These are phyloP conservation scores for Vanessa cardui DNA, from an alignment of 2,888 invertebrate species.

Conservation along the genomic window DNA sequence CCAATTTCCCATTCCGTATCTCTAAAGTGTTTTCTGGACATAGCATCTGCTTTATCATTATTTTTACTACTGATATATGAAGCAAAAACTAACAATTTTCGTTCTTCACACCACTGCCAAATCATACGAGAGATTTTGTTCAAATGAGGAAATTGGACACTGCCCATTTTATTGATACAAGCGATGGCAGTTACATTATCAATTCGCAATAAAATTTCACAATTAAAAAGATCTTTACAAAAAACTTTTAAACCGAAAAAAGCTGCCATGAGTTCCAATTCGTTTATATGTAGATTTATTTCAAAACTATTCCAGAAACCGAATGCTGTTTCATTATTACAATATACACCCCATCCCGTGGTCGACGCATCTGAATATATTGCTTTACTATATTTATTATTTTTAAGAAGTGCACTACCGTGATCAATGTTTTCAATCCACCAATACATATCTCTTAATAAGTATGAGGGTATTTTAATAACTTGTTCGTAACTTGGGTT, in stretches of 20 bases:
- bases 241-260: not conserved
- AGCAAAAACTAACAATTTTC: not conserved
- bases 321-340: not conserved
- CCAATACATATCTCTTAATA: not conserved
- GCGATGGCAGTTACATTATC: not conserved
- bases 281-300: not conserved
- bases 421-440: not conserved
- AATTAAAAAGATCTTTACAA: not conserved
- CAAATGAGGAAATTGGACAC: not conserved
- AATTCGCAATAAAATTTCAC: not conserved
- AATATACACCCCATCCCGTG: not conserved
- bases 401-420: not conserved
- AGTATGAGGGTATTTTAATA: not conserved
- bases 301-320: not conserved
- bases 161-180: not conserved
- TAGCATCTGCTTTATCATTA: slow-evolving; percentile 1
- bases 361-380: not conserved
- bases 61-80: not conserved
- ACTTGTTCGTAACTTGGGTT: not conserved
- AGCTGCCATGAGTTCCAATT: not conserved
- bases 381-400: not conserved
- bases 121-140: not conserved
- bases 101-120: not conserved
- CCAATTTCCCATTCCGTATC: not conserved
- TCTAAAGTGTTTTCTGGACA: not conserved